Base-by-base conservation (phyloP, 2,113 vertebrate genomes). In the Ellobius talpinus region DNA sequence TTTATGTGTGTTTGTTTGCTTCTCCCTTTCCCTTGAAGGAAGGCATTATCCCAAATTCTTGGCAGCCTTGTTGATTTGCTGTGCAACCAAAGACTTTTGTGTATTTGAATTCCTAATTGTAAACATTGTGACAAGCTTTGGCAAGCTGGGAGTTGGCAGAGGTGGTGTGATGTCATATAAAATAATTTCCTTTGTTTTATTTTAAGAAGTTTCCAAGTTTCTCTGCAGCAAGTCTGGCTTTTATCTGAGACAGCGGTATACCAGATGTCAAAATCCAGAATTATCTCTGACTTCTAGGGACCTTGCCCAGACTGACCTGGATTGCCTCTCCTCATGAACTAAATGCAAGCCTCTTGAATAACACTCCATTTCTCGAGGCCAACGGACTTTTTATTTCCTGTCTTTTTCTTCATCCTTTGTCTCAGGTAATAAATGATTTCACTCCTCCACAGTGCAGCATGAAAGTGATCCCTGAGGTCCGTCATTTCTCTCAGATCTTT, bases 141-240 rank as follows among this genome's bases (percentile, higher is more conserved):
- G 95, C 91, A 95, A 90, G 94, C 52, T 68, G 13, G 47, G 31
- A 89, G 76, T 79, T 97, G 97, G 95, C 95, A 96, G 96, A 96
- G 76, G 23, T 89, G 7, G 23, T 42, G 55, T 97, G 96, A 96
- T 84, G 87, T 97, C 96, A 97, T 95, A 82, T 82, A 94, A 90
- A 96, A 94, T 61, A 96, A 97, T 97, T 96, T 84, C 91, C 63
- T 98, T 98, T 98, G 95, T 97, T 97, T 97, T 96, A 93, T 93
- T 97, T 95, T 74, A 95, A 94, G 72, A 87, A 42, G 19, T 70
- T 97, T 96, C 96, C 95, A 96, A 96, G 94, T 96, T 95, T 95
- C 78, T 79, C 86, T 39, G 24, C 26, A 93, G 93, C 76, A 58
- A 94, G 42, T 42, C 90, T 96, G 95, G 84, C 78, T 96, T 98